Conservation (phyloP, 1,140 invertebrate genomes). For the honey bee (Apis mellifera) region Amel_HAv3.1 CM009935.2:9430001-9430500, state of each 20-base stretch:
- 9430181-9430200: not conserved
- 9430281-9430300: not conserved
- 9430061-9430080: not conserved
- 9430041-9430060: not conserved
- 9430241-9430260: not conserved
- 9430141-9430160: not conserved
- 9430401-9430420: slow-evolving; percentile 8
- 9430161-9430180: not conserved
- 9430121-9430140: not conserved
- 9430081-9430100: not conserved
- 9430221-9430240: not conserved
- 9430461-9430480: slow-evolving; percentile 16
- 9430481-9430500: slow-evolving; percentile 8
- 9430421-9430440: not conserved
- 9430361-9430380: slow-evolving; percentile 4
- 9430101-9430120: not conserved
- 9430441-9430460: not conserved
- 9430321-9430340: not conserved
- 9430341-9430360: not conserved
- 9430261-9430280: not conserved
- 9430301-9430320: not conserved
- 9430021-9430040: not conserved
- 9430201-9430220: not conserved
- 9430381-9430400: not conserved
- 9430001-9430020: not conserved